Evolutionary conservation across 2,113 vertebrate species (phyloP).

Genomic region (Podiceps cristatus): DNA sequence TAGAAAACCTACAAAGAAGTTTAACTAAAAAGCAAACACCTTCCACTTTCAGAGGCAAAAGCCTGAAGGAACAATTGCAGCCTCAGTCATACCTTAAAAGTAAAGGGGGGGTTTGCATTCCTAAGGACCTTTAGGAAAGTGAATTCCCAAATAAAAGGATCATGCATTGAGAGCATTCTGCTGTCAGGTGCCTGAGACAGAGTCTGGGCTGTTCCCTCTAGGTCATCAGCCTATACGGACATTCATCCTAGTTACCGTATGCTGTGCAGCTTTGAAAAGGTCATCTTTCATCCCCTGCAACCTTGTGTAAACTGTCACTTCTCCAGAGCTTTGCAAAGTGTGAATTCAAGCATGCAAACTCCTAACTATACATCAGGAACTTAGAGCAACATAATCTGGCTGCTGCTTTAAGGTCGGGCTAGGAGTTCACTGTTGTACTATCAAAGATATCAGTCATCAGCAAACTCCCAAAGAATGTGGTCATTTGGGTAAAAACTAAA

Average conservation of each 20-base stretch:
- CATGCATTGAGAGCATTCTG: neutral
- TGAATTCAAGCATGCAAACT: neutral
- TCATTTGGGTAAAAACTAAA: neutral
- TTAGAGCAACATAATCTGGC: neutral
- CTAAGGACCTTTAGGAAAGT: neutral
- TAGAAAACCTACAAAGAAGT: neutral
- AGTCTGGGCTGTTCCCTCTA: neutral
- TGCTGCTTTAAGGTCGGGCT: neutral
- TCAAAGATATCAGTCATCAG: neutral
- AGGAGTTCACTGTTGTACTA: neutral
- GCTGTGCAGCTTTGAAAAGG: neutral
- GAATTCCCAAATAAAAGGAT: neutral
- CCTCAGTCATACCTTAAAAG: neutral
- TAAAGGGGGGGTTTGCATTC: accelerated
- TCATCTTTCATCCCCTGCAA: neutral
- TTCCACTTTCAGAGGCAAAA: neutral
- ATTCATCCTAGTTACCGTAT: neutral
- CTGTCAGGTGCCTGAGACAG: neutral
- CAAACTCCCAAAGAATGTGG: neutral
- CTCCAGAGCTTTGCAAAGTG: neutral
- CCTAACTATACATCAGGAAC: neutral
- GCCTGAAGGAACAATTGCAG: neutral
- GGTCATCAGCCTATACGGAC: neutral
- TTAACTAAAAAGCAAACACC: neutral
- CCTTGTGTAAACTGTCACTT: neutral